Evolutionary conservation across 2,888 invertebrate genomes (phyloP), one percentile per base, ranked within the genome.

Genomic region (Linnaemya tessellans): DNA sequence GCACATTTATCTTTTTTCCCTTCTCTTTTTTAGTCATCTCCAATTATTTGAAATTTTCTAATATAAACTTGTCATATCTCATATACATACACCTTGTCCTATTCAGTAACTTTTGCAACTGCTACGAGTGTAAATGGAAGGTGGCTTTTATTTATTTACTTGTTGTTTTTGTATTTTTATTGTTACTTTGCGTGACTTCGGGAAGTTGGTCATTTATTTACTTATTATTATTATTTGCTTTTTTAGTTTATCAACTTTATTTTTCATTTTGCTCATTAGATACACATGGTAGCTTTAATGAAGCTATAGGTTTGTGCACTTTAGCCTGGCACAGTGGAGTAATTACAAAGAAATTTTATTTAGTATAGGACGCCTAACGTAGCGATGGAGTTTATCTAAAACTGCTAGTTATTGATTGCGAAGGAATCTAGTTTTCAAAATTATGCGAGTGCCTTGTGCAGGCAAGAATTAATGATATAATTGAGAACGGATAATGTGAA

Each of bases 181-280:
- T 88, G 87, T 88, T 84, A 83, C 87, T 89, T 90, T 86, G 90
- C 90, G 90, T 90, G 90, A 91, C 90, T 88, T 88, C 78, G 70
- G 84, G 86, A 87, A 89, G 87, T 87, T 90, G 90, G 91, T 89
- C 90, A 90, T 87, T 88, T 87, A 86, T 87, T 86, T 86, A 85
- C 80, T 86, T 87, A 78, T 77, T 83, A 84, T 79, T 86, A 84
- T 85, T 79, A 3, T 30, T 30, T 30, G 2, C 30, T 30, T 65
- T 62, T 13, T 84, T 80, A 84, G 79, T 78, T 71, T 84, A 84
- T 25, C 30, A 67, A 74, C 64, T 84, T 35, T 30, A 35, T 70
- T 58, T 70, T 74, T 67, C 38, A 51, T 56, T 71, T 82, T 70
- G 60, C 68, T 80, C 58, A 77, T 78, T 86, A 81, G 71, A 84